Conservation (phyloP, 2,888 invertebrate species). For the Philaethria dido region DNA sequence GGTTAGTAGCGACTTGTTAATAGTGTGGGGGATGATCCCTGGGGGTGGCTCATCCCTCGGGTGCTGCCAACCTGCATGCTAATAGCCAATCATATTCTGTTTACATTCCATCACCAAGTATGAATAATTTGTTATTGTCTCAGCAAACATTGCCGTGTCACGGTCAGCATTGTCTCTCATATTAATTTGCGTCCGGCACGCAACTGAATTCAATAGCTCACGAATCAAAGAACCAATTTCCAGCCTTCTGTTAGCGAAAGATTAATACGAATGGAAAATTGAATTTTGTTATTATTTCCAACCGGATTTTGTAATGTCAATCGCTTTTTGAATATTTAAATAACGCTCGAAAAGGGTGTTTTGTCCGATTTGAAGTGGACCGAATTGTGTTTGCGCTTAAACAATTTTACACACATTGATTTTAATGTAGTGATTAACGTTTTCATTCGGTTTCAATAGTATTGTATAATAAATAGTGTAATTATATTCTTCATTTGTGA, state of each 20-base stretch:
- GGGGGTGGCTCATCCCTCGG: conserved; percentile 53
- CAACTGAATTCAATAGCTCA: conserved; percentile 63
- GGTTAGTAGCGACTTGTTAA: conserved; percentile 76
- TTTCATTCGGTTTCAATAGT: conserved; percentile 1
- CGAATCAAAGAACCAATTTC: conserved; percentile 70
- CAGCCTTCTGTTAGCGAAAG: conserved; percentile 60
- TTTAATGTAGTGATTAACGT: conserved; percentile 9
- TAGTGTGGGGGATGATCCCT: conserved; percentile 75
- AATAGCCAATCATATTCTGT: conserved; percentile 84
- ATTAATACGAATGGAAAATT: conserved; percentile 71
- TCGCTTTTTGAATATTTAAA: conserved; percentile 51
- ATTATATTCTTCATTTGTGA: background rate
- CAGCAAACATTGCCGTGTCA: conserved; percentile 73
- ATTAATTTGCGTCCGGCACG: conserved; percentile 75
- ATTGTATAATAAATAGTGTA: background rate
- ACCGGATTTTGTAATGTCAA: conserved; percentile 52
- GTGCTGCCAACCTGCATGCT: conserved; percentile 71
- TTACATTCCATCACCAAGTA: conserved; percentile 82
- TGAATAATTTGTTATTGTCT: conserved; percentile 84
- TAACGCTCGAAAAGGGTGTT: conserved; percentile 43
- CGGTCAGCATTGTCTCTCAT: conserved; percentile 75
- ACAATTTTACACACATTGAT: conserved; percentile 19
- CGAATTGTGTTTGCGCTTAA: conserved; percentile 34
- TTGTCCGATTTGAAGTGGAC: conserved; percentile 38
- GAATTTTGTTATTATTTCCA: conserved; percentile 63